Base-by-base conservation (phyloP, 2,113 vertebrate genomes). In the Riparia riparia region DNA sequence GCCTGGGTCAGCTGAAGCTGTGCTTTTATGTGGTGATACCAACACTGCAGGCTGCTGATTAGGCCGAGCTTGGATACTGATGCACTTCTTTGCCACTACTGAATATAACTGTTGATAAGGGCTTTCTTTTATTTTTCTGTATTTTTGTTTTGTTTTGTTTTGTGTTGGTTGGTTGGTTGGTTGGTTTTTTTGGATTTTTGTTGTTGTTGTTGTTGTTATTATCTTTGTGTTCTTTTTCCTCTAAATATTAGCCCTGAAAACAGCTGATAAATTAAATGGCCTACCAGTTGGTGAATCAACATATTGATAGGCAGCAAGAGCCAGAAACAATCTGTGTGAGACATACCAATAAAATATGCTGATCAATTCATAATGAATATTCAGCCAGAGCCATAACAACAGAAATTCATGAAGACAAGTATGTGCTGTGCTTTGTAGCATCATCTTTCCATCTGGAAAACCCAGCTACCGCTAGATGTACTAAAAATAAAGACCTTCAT, bases 401-500 rank as follows among this genome's bases (percentile, higher is more conserved):
- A 56, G 78, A 94, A 90, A 61, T 76, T 90, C 41, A n/a, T 32
- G 41, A 56, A 90, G 77, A 60, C 24, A 91, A 93, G 77, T 80
- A 58, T 41, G 51, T 87, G 61, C 77, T 87, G 84, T 56, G 39
- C 89, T 94, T 89, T 91, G 56, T 84, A 64, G 80, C 51, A 0
- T 81, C 72, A 71, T 73, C 80, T 84, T 93, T 74, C 86, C 86
- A 86, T 78, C 72, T 95, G 91, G 71, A 86, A 92, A 78, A 39
- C 13, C 9, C 49, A 83, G 18, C 39, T 86, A 34, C 25, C 1
- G 3, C n/a, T 83, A 45, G 64, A 86, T 47, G 34, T 5, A 12
- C 58, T 78, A 50, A 65, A 95, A 83, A 82, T 44, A 69, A 90
- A 57, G 13, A 7, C 8, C 17, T n/a, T 2, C 18, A 20, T 18